phyloP scores from a whole-genome alignment of 2,113 vertebrate species.

The Phaethornis superciliosus region DNA sequence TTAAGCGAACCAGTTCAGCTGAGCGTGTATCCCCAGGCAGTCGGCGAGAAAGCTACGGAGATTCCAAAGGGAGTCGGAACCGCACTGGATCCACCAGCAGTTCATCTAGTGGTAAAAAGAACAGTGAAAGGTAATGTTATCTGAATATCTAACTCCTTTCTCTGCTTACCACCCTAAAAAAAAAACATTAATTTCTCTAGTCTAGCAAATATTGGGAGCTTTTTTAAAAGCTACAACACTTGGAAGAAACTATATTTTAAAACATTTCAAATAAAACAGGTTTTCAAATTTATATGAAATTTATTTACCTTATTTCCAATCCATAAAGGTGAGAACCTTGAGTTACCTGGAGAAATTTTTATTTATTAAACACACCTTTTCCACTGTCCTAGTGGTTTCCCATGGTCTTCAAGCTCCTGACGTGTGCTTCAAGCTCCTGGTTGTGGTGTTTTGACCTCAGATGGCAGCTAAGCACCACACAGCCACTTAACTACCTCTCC shows the following conservation, averaged over 20 bases:
- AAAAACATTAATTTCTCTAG: neutral
- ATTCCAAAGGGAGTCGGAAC: constrained; percentile 88
- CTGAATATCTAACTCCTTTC: neutral
- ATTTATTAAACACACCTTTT: neutral
- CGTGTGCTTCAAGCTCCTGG: neutral
- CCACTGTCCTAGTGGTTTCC: neutral
- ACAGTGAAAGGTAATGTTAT: constrained; percentile 87
- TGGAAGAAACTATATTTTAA: neutral
- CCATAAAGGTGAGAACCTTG: neutral
- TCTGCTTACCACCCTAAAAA: neutral
- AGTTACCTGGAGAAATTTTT: neutral
- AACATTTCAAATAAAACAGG: neutral
- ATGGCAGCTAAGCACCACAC: neutral
- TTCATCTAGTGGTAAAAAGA: constrained; percentile 92
- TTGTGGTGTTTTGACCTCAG: neutral
- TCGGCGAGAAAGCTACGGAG: constrained; percentile 87
- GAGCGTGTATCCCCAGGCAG: constrained; percentile 88
- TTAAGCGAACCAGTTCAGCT: constrained; percentile 94
- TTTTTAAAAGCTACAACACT: neutral
- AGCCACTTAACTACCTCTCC: neutral
- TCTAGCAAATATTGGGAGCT: neutral
- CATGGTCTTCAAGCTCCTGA: neutral
- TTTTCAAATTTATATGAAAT: neutral
- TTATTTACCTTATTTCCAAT: neutral
- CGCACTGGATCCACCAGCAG: constrained; percentile 93